These are phyloP conservation scores for Eupeodes luniger DNA, from an alignment of 2,888 invertebrate genomes.

Conservation along the genomic window DNA sequence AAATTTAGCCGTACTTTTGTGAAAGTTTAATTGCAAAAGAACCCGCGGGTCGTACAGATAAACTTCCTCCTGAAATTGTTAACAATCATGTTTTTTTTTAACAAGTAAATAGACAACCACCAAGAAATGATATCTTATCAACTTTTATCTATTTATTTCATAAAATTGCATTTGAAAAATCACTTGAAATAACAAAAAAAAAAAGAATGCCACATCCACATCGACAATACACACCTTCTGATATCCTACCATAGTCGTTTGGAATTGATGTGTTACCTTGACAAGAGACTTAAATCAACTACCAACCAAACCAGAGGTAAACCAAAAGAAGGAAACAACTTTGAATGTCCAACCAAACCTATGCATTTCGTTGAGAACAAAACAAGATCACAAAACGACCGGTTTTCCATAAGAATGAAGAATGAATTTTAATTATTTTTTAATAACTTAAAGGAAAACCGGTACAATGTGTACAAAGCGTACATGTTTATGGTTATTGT, in stretches of 20 bases:
- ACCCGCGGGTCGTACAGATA: slow-evolving; percentile 88
- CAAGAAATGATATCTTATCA: slow-evolving; percentile 21
- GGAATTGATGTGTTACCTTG: slow-evolving; percentile 39
- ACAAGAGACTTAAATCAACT: slow-evolving; percentile 58
- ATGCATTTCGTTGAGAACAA: slow-evolving; percentile 54
- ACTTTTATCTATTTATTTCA: slow-evolving; percentile 6
- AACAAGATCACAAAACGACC: slow-evolving; percentile 57
- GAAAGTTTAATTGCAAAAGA: slow-evolving; percentile 88
- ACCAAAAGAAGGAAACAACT: slow-evolving; percentile 21
- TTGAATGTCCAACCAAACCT: slow-evolving; percentile 31
- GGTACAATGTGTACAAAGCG: slow-evolving; percentile 59
- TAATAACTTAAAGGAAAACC: slow-evolving; percentile 46
- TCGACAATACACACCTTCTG: slow-evolving; percentile 59
- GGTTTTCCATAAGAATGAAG: slow-evolving; percentile 41
- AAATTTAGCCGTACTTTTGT: slow-evolving; percentile 87
- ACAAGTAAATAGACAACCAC: neutral
- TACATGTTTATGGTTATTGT: slow-evolving; percentile 9
- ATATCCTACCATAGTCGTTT: slow-evolving; percentile 79
- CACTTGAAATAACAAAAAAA: neutral
- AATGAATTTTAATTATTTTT: slow-evolving; percentile 3
- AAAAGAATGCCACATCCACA: slow-evolving; percentile 62
- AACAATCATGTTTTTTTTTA: neutral
- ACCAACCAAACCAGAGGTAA: neutral
- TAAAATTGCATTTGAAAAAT: slow-evolving; percentile 5
- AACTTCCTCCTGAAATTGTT: slow-evolving; percentile 84